Base-by-base conservation (phyloP, 2,113 vertebrate genomes). In the Lamprologus ornatipinnis region DNA sequence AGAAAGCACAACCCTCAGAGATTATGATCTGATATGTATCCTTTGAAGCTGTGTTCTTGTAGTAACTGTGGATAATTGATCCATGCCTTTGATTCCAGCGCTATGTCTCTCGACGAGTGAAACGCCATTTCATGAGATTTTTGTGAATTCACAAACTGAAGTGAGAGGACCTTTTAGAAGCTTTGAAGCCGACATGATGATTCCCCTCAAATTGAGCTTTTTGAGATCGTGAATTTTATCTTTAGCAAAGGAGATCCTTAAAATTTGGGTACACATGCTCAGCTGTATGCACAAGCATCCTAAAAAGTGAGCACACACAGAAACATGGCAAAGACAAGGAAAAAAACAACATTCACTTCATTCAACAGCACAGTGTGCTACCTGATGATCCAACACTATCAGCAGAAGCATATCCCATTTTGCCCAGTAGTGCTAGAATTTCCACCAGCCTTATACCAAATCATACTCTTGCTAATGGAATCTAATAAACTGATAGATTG, bases 31-130 rank as follows among this genome's bases (percentile, higher is more conserved):
- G 90, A 92, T 92, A 82, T 85, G 89, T 89, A 84, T 86, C 84
- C 89, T 95, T 94, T 95, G 94, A 94, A 91, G 93, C 91, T 83
- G 85, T 89, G 92, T 90, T 91, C 90, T 90, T 84, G 87, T 94
- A 87, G 89, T 95, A 94, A 91, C 90, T 93, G 93, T 93, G 91
- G 94, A 94, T 94, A 94, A 95, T 95, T 95, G 91, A 95, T 94
- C 92, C 70, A 55, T 88, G 89, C 88, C 90, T 92, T 94, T 93
- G 90, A 93, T 93, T 93, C 84, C 75, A 70, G 82, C 86, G 70
- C 75, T 42, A 54, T 81, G 90, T 91, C 82, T 90, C 87, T 85
- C 54, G 35, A 75, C 4, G 47, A 83, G 86, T 12, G 85, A 84
- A 92, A 82, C 80, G 33, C 68, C 81, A 86, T 92, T 88, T 87